Evolutionary conservation across 2,888 invertebrate species (phyloP), one percentile per base, ranked within the genome.

Genomic region (Callyntrura sp.): DNA sequence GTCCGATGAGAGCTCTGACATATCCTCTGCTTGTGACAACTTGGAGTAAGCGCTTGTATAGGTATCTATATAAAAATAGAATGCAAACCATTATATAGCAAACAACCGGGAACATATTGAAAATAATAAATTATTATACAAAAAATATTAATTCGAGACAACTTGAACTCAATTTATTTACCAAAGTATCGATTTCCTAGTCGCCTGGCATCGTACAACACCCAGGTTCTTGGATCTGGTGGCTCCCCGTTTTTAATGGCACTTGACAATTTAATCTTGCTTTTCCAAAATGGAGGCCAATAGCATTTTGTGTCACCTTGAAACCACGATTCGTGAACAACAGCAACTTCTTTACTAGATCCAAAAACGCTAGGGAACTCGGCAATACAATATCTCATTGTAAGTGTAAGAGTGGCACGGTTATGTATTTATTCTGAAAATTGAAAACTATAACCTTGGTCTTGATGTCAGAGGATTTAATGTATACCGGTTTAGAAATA

Each of bases 261-360:
- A 28, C 5, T 11, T 25, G 1, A 2, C 28, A 70, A 23, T 35
- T 25, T 70, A 12, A 35, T 1, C 1, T 23, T 25, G n/a, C 28
- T 28, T 14, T 70, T 70, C 35, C 70, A 25, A 70, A 70, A 70
- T 23, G 70, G 70, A 1, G 70, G 70, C 70, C 70, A 70, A 28
- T 70, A 70, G 14, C 70, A 70, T 12, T 70, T 62, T 23, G 62
- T 51, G 11, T 11, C 51, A 9, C 51, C 51, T 51, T 14, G 14
- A 14, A 51, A 51, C 57, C 57, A 57, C 0, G 14, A 17, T n/a
- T 4, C n/a, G n/a, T 57, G 57, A 57, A 57, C n/a, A n/a, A 57
- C n/a, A n/a, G 57, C 57, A 57, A 57, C 17, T 6, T 35, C 35
- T 35, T 35, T 35, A 17, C 1, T 17, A 17, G 11, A n/a, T 17